Percentiles rank a stretch among this genome's conserved stretches.
Evolutionary conservation across 2,888 invertebrate species (phyloP).

Genomic region (Drosophila nr. fundita): DNA sequence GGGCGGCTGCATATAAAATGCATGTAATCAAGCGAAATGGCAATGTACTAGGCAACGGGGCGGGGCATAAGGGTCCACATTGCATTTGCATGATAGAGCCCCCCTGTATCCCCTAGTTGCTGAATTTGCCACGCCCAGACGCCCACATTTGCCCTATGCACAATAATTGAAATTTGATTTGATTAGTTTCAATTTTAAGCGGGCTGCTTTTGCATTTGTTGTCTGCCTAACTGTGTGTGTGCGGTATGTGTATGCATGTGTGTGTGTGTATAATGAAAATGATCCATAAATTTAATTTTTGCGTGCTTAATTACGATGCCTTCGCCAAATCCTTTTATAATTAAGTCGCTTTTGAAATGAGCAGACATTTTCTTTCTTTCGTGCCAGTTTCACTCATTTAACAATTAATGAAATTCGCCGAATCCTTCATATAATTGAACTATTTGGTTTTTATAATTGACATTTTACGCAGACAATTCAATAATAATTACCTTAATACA

Average conservation of each 20-base stretch:
- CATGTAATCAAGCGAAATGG: constrained; percentile 78
- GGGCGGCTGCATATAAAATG: constrained; percentile 75
- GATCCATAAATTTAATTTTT: constrained; percentile 57
- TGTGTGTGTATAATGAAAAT: constrained; percentile 30
- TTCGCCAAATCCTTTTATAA: constrained; percentile 66
- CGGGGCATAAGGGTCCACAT: constrained; percentile 9
- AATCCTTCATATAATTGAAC: constrained; percentile 63
- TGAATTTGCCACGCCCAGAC: constrained; percentile 31
- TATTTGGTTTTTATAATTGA: constrained; percentile 77
- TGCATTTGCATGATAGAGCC: constrained; percentile 50
- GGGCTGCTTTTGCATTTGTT: constrained; percentile 34
- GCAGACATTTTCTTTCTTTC: constrained; percentile 7
- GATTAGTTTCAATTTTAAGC: constrained; percentile 66
- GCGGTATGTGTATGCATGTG: constrained; percentile 1
- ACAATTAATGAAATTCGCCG: constrained; percentile 53
- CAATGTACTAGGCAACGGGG: constrained; percentile 43
- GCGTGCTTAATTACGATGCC: constrained; percentile 49
- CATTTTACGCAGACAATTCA: constrained; percentile 72
- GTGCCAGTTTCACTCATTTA: constrained; percentile 30
- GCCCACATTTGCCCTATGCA: constrained; percentile 26
- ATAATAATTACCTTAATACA: constrained; percentile 71
- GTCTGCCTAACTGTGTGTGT: not conserved
- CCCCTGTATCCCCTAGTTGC: constrained; percentile 18
- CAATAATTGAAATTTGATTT: constrained; percentile 80
- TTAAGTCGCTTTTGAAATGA: constrained; percentile 56